Evolutionary conservation across 2,113 vertebrate species (phyloP), one percentile per base, ranked within the genome.

Genomic region (Okapia johnstoni): DNA sequence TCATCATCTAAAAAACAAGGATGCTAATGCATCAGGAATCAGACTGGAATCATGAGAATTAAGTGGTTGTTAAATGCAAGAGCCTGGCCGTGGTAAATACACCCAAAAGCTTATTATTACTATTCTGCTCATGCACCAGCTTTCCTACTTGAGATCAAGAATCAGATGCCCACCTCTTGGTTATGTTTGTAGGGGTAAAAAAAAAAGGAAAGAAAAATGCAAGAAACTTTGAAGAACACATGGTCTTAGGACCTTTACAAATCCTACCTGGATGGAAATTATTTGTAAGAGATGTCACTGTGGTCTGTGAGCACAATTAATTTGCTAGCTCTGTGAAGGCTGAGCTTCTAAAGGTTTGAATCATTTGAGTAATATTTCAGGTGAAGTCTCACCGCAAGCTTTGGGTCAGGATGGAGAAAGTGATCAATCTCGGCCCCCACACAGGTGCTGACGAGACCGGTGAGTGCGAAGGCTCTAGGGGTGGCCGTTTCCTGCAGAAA

Each of bases 281-380:
- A 92, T 90, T 92, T 91, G 94, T 81, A 58, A 95, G 86, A 96
- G 94, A 93, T 94, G 25, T 93, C 1, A 4, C 63, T 97, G 85
- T 63, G 55, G 12, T 95, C 92, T 95, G 2, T 2, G 93, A 97
- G 94, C 19, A 86, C 92, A 90, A 94, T 97, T 11, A 50, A 97
- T 98, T 97, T 95, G 40, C 81, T 33, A 70, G 28, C 55, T 87
- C 83, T 50, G 43, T 77, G 0, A 3, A 52, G 26, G 36, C 79
- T 70, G 85, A 54, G 96, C 95, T 98, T 93, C 86, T 93, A 93
- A 97, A 97, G 96, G 28, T 87, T 83, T 90, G 93, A 96, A 90
- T 79, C 94, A 73, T 89, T 73, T n/a, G 17, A 94, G 30, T 90
- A 33, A 85, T 96, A 96, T 94, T 97, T 97, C 97, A 81, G 90